Conservation (phyloP, 2,113 vertebrate species). For the Mellivora capensis region DNA sequence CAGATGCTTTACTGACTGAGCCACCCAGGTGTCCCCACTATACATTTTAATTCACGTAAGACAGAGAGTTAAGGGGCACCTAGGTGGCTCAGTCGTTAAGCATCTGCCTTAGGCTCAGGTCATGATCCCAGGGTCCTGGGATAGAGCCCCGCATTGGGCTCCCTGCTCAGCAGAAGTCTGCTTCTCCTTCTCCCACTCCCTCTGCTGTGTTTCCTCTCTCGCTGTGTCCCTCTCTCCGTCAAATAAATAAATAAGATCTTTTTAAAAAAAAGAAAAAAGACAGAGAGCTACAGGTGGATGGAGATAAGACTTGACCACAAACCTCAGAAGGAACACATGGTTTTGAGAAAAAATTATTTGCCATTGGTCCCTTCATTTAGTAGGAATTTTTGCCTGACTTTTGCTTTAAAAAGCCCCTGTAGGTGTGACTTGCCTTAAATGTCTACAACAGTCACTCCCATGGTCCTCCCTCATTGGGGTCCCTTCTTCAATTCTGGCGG, state of each 20-base stretch:
- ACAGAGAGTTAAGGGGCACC: background rate
- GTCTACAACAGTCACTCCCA: background rate
- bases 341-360: slow-evolving; percentile 15
- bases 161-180: no score
- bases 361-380: background rate
- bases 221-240: no score
- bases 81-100: no score
- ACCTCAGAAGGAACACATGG: background rate
- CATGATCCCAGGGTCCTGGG: no score
- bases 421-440: no score
- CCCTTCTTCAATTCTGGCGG: background rate
- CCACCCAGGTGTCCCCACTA: background rate
- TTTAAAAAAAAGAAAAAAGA: no score
- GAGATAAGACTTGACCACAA: background rate
- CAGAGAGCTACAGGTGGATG: background rate
- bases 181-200: no score
- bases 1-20: background rate
- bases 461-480: background rate
- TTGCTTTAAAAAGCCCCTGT: background rate
- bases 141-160: no score
- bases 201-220: no score
- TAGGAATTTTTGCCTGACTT: background rate
- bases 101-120: no score
- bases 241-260: no score
- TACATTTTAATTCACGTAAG: background rate